These are phyloP conservation scores for Tauraco hartlaubi DNA, from an alignment of 2,797 vertebrate species.

Conservation along the genomic window DNA sequence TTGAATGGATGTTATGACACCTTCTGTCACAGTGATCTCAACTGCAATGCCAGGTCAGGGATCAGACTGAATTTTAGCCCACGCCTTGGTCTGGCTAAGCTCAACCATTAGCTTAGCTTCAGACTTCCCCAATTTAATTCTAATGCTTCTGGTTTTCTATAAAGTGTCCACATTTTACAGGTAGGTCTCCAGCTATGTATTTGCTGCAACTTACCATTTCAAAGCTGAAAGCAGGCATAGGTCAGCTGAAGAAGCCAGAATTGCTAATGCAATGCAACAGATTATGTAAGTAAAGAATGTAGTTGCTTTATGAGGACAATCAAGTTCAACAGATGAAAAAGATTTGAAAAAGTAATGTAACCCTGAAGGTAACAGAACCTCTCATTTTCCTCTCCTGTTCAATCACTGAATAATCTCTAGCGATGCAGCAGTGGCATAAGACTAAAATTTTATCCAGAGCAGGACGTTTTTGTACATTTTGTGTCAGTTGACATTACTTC, in stretches of 20 bases:
- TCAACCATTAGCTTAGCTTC: not conserved
- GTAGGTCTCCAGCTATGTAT: not conserved
- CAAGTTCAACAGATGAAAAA: not conserved
- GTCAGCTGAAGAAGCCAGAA: not conserved
- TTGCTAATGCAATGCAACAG: not conserved
- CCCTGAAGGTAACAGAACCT: not conserved
- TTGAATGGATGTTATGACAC: not conserved
- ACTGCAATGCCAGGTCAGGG: not conserved
- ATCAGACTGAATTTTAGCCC: not conserved
- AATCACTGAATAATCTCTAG: not conserved
- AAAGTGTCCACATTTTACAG: not conserved
- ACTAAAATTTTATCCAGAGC: not conserved
- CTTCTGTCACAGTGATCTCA: not conserved
- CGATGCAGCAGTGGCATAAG: not conserved
- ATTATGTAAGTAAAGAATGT: not conserved
- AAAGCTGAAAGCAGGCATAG: not conserved
- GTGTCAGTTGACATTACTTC: not conserved
- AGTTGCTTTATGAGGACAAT: not conserved
- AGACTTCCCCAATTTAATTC: not conserved
- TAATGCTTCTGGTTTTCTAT: not conserved
- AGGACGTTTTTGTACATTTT: not conserved
- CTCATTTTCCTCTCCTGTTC: not conserved
- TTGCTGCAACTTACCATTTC: not conserved
- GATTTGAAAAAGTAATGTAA: not conserved
- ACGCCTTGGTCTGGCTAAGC: not conserved